phyloP scores from a whole-genome alignment of 1,140 invertebrate genomes.

The Tribolium madens region DNA sequence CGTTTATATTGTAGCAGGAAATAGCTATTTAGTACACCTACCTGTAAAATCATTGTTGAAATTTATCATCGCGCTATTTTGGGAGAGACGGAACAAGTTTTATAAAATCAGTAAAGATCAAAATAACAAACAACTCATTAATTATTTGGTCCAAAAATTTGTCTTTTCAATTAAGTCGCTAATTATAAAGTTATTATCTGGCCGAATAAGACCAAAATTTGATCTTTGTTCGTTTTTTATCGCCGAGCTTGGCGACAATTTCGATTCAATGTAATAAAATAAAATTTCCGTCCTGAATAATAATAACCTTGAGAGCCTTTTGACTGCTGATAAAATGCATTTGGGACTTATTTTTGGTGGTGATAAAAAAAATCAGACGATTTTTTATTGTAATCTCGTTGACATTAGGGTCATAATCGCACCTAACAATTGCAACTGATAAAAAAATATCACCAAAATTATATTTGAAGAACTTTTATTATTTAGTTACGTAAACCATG shows the following conservation, averaged over 20 bases:
- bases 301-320: not conserved
- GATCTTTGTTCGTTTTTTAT: slow-evolving; percentile 19
- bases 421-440: slow-evolving; percentile 7
- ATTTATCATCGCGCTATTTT: slow-evolving; percentile 3
- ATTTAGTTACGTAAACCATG: slow-evolving; percentile 60
- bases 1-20: not conserved
- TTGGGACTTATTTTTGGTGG: slow-evolving; percentile 19
- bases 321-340: slow-evolving; percentile 22
- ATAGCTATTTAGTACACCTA: not conserved
- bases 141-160: not conserved
- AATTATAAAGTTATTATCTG: slow-evolving; percentile 18
- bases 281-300: not conserved
- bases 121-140: not conserved
- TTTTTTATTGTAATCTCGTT: slow-evolving; percentile 36
- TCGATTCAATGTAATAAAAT: not conserved
- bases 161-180: not conserved
- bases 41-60: not conserved
- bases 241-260: not conserved
- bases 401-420: slow-evolving; percentile 26
- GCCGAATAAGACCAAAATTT: not conserved
- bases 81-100: not conserved
- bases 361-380: slow-evolving; percentile 38
- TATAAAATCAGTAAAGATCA: not conserved
- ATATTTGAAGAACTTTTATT: slow-evolving; percentile 35
- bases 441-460: slow-evolving; percentile 40